Conservation (phyloP, 2,113 vertebrate species). For the Micromys minutus region DNA sequence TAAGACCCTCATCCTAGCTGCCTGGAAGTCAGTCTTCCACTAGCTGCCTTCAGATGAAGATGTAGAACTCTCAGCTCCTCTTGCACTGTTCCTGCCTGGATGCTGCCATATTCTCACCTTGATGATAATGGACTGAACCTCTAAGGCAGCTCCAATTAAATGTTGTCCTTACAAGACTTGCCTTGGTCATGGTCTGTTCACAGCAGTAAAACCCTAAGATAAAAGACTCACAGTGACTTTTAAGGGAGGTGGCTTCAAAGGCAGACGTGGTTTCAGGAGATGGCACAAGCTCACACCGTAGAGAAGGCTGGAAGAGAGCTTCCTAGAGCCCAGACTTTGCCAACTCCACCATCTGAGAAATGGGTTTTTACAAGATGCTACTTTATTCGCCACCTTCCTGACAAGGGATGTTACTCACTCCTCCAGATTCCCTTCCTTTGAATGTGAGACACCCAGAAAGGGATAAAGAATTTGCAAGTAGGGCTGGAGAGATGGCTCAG, state of each 20-base stretch:
- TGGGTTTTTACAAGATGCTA: conserved; percentile 4
- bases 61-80: no score
- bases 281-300: not conserved
- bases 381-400: conserved; percentile 28
- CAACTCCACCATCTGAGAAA: not conserved
- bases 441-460: conserved; percentile 18
- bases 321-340: conserved; percentile 35
- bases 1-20: no score
- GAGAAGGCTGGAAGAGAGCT: conserved; percentile 9
- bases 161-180: no score
- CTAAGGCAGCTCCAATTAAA: no score
- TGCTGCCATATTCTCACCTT: no score
- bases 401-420: not conserved
- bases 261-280: not conserved
- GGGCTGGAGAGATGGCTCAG: no score
- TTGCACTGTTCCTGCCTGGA: no score
- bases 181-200: no score
- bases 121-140: no score
- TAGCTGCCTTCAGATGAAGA: no score
- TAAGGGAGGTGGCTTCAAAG: not conserved
- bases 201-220: no score
- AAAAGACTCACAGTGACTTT: not conserved
- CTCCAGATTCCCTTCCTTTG: not conserved
- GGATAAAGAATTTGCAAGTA: not conserved
- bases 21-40: no score